These are phyloP conservation scores for Proterorhinus semilunaris DNA, from an alignment of 2,113 vertebrate genomes.

Conservation along the genomic window DNA sequence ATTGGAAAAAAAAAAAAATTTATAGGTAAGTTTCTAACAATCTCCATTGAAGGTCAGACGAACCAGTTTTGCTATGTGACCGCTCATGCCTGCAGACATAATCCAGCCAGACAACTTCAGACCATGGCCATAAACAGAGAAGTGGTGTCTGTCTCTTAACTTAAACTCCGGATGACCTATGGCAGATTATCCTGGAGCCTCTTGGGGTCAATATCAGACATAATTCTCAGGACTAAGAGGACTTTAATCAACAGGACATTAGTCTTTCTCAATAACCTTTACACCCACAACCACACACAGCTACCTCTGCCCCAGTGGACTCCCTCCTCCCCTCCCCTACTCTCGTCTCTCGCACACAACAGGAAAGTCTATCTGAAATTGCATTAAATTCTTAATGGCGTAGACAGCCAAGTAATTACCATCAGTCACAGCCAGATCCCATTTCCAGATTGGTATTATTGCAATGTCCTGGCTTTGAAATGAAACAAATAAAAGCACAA, in stretches of 20 bases:
- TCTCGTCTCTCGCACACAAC: conserved; percentile 39
- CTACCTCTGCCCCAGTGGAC: not conserved
- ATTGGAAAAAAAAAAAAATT: no score
- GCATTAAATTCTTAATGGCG: conserved; percentile 93
- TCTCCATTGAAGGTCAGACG: conserved; percentile 20
- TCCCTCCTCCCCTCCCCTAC: not conserved
- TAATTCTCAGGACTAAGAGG: not conserved
- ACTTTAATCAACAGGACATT: not conserved
- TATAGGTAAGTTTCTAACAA: not conserved
- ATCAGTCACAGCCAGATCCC: conserved; percentile 82
- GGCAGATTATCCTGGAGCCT: conserved; percentile 11
- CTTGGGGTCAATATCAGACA: conserved; percentile 16
- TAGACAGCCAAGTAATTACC: conserved; percentile 84
- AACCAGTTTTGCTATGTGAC: conserved; percentile 53
- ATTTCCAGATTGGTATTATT: conserved; percentile 86
- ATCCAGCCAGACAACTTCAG: conserved; percentile 37
- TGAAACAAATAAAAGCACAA: conserved; percentile 85
- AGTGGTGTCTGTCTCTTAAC: conserved; percentile 28
- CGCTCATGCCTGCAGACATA: conserved; percentile 37
- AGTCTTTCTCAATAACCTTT: not conserved
- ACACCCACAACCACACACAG: conserved; percentile 4
- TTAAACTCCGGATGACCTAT: conserved; percentile 31
- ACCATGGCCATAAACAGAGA: conserved; percentile 7
- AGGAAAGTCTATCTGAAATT: conserved; percentile 90
- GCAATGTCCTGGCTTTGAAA: conserved; percentile 74